Conservation (phyloP, 2,113 vertebrate species). For the Mus spicilegus region DNA sequence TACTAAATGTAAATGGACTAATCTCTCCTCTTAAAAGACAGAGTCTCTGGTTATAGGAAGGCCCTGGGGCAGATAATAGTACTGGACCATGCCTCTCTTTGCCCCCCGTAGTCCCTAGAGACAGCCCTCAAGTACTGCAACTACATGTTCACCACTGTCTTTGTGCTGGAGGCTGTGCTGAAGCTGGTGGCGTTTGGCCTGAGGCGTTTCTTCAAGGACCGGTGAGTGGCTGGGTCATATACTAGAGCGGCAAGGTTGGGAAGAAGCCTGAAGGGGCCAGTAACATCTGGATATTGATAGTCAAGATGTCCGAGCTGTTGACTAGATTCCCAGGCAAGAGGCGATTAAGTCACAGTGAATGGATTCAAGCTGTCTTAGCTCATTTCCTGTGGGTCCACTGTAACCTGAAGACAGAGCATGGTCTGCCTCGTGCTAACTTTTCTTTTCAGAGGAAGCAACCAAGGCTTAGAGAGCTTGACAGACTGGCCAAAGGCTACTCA, state of each 20-base stretch:
- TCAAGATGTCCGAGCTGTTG: neutral
- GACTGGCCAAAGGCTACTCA: neutral
- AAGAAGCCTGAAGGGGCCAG: neutral
- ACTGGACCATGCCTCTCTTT: slow-evolving; percentile 51
- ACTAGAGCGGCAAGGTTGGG: neutral
- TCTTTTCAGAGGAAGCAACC: neutral
- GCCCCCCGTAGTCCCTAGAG: slow-evolving; percentile 92
- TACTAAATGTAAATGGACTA: slow-evolving; percentile 17
- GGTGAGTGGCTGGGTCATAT: slow-evolving; percentile 85
- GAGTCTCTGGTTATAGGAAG: neutral
- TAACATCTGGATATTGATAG: too few relatives aligned
- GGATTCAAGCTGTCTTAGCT: neutral
- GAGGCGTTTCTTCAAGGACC: slow-evolving; percentile 98
- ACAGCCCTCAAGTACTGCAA: slow-evolving; percentile 98
- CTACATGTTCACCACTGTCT: slow-evolving; percentile 98
- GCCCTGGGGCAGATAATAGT: neutral
- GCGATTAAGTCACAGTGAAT: neutral
- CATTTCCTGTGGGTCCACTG: neutral
- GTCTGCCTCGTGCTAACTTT: neutral
- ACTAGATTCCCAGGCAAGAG: neutral
- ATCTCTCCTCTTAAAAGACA: slow-evolving; percentile 34
- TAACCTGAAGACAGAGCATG: neutral
- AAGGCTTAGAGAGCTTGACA: neutral
- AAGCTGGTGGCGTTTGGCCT: slow-evolving; percentile 97
- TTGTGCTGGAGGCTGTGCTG: slow-evolving; percentile 96